Percentiles rank a stretch among this genome's conserved stretches.
These are phyloP conservation scores for Heliconius cydno DNA, from an alignment of 2,888 invertebrate genomes.

Conservation along the genomic window DNA sequence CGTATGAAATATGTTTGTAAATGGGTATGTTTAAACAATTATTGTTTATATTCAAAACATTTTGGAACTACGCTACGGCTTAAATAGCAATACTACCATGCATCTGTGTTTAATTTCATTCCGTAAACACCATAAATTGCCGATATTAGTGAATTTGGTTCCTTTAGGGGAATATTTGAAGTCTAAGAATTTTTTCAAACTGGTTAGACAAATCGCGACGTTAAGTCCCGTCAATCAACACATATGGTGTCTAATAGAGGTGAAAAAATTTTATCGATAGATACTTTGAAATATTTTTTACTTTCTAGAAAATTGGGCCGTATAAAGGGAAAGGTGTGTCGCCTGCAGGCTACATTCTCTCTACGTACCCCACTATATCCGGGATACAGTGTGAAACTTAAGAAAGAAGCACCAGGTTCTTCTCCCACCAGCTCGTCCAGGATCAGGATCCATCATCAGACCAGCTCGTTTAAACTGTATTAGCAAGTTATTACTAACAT, in stretches of 20 bases:
- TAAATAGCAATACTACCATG: background rate
- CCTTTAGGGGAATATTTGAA: background rate
- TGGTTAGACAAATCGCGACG: background rate
- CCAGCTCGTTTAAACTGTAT: background rate
- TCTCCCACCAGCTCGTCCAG: too few relatives aligned
- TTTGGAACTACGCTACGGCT: background rate
- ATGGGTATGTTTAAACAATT: background rate
- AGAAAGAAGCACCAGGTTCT: too few relatives aligned
- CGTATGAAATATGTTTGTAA: background rate
- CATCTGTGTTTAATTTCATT: background rate
- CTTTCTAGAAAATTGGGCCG: too few relatives aligned
- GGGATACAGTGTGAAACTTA: too few relatives aligned
- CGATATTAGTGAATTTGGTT: background rate
- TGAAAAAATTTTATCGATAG: too few relatives aligned
- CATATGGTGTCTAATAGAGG: too few relatives aligned
- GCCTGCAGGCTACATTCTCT: too few relatives aligned
- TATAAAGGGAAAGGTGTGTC: too few relatives aligned
- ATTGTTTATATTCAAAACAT: constrained; percentile 3
- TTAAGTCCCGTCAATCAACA: background rate
- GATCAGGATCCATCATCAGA: background rate
- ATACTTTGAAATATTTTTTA: too few relatives aligned
- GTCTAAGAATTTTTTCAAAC: background rate
- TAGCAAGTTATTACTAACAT: background rate
- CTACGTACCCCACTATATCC: too few relatives aligned
- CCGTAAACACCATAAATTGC: background rate